A percentile compares a stretch with the other conserved stretches of the same genome.
Conservation (phyloP, 2,797 vertebrate genomes). For the Gymnoscopelus microlampas region DNA sequence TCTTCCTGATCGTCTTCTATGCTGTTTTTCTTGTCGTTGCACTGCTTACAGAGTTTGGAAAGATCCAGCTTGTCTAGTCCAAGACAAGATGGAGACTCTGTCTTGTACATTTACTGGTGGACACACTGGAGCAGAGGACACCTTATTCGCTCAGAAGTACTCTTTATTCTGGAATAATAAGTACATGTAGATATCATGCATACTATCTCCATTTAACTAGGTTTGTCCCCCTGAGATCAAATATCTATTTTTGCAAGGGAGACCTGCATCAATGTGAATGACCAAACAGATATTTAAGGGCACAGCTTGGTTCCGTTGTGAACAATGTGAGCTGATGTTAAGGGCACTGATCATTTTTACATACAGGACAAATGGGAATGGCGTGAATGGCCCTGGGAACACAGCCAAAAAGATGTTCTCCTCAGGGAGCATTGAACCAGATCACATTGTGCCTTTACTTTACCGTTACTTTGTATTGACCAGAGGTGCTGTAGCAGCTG, state of each 20-base stretch:
- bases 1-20: conserved; percentile 89
- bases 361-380: neutral
- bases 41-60: conserved; percentile 90
- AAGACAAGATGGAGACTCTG: too few species aligned
- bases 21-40: conserved; percentile 86
- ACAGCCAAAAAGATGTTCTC: conserved; percentile 17
- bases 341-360: neutral
- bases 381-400: neutral
- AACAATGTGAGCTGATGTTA: too few species aligned
- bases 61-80: conserved; percentile 70
- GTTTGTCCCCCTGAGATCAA: too few species aligned
- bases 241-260: too few species aligned
- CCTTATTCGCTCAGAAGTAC: conserved; percentile 11
- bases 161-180: conserved; percentile 38
- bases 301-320: too few species aligned
- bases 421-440: conserved; percentile 46
- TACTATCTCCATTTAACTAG: neutral
- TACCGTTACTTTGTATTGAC: conserved; percentile 30
- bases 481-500: conserved; percentile 24
- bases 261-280: too few species aligned
- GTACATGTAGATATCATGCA: conserved; percentile 9
- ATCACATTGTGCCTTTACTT: conserved; percentile 50
- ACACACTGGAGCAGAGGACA: conserved; percentile 21
- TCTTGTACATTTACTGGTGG: too few species aligned
- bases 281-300: too few species aligned